Evolutionary conservation across 2,113 vertebrate species (phyloP), one percentile per base, ranked within the genome.

Genomic region (Psammodynastes pulverulentus): DNA sequence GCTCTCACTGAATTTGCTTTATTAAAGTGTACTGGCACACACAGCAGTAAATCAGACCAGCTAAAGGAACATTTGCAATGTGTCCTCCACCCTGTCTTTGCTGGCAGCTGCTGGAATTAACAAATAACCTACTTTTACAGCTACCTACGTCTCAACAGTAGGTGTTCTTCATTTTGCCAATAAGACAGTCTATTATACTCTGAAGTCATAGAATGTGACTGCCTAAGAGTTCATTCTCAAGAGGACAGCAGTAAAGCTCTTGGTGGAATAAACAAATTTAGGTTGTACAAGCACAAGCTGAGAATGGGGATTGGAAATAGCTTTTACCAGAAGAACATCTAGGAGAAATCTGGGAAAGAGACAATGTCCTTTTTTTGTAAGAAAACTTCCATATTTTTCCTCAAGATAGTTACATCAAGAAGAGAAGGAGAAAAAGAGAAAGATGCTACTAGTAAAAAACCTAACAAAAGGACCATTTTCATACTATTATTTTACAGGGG

Each of bases 121-220:
- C 5, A 39, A 89, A 67, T n/a, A 43, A 92, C 13, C 12, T 48
- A 6, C 87, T 89, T 89, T 48, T 58, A 79, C 45, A 85, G 58
- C 45, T 72, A 92, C 91, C 91, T 88, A 89, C 13, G 3, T 49
- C 23, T 89, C 29, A 92, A 49, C 87, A 49, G 87, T 84, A 19
- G 53, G 15, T 46, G n/a, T 62, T 86, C 49, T 88, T 88, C 58
- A n/a, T 89, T 49, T 53, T 49, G 21, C 87, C 87, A 86, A 2
- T 51, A 21, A 19, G 67, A 84, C 29, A 86, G 87, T 51, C 91
- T 85, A 85, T 89, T 46, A 89, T 53, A 48, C 52, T 39, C 51
- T 48, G 52, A 84, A 56, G 87, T 49, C 52, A 49, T 49, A 89
- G 72, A 85, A 85, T 89, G 51, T 15, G 26, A 39, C 19, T 84